Percentiles rank a stretch among this genome's conserved stretches.
Conservation (phyloP, 2,888 invertebrate species). For the Arctia plantaginis region DNA sequence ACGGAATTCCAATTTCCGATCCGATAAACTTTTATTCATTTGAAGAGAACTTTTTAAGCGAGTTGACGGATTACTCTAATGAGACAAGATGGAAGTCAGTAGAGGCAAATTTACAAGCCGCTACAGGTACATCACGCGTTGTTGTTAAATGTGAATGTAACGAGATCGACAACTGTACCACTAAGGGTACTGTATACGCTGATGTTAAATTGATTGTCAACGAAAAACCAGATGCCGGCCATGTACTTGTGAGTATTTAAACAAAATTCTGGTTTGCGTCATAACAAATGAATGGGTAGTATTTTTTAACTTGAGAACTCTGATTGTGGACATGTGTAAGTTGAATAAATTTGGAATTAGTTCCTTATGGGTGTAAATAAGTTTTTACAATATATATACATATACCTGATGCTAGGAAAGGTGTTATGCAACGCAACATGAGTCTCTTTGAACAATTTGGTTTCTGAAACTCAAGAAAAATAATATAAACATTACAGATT, state of each 20-base stretch:
- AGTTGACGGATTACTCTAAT: conserved; percentile 68
- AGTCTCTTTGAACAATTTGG: neutral
- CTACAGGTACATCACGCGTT: conserved; percentile 64
- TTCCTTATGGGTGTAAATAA: neutral
- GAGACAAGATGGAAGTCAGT: conserved; percentile 65
- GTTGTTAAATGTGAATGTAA: conserved; percentile 65
- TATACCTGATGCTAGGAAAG: neutral
- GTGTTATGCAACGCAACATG: neutral
- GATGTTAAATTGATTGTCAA: conserved; percentile 63
- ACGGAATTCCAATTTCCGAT: conserved; percentile 62
- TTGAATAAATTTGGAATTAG: neutral
- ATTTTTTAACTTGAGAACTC: neutral
- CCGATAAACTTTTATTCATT: conserved; percentile 64
- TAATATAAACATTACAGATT: conserved; percentile 51
- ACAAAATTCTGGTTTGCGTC: no score
- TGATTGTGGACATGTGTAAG: neutral
- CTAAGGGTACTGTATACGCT: conserved; percentile 60
- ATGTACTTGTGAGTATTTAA: conserved; percentile 52
- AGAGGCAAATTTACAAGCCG: conserved; percentile 51
- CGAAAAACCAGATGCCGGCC: conserved; percentile 51
- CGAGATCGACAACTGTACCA: conserved; percentile 57
- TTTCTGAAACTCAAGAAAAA: neutral
- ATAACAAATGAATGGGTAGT: neutral
- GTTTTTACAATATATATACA: no score
- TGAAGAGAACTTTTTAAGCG: conserved; percentile 71